Percentiles rank a stretch among this genome's conserved stretches.
Evolutionary conservation across 2,888 invertebrate species (phyloP).

Genomic region (Arge pagana): DNA sequence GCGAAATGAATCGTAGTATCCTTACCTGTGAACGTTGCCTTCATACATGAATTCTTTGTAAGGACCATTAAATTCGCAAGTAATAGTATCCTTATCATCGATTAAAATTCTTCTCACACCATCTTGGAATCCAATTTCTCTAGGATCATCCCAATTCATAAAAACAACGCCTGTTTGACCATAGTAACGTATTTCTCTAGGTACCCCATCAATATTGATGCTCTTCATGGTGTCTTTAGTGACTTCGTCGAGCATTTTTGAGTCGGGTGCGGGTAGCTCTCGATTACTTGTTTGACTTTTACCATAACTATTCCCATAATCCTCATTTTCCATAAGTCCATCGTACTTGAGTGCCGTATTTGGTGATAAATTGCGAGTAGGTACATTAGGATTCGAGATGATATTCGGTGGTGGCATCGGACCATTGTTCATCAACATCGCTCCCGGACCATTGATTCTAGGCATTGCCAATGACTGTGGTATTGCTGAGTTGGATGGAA

Average conservation of each 20-base stretch:
- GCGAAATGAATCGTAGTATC: background rate
- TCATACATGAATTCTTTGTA: conserved; percentile 76
- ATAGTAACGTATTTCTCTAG: conserved; percentile 84
- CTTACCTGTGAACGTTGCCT: conserved; percentile 67
- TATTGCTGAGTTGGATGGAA: conserved; percentile 31
- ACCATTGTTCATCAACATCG: conserved; percentile 26
- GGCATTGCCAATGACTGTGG: conserved; percentile 30
- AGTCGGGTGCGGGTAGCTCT: conserved; percentile 58
- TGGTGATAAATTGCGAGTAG: conserved; percentile 39
- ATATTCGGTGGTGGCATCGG: conserved; percentile 29
- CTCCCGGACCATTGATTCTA: conserved; percentile 41
- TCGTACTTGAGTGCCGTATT: conserved; percentile 39
- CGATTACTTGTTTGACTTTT: conserved; percentile 32
- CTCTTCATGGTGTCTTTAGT: conserved; percentile 75
- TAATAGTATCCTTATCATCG: conserved; percentile 75
- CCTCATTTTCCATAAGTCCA: conserved; percentile 38
- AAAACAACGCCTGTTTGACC: conserved; percentile 84
- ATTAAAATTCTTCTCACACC: conserved; percentile 76
- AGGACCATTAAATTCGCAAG: conserved; percentile 67
- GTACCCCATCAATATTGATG: conserved; percentile 80
- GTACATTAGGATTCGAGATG: conserved; percentile 14
- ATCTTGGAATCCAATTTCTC: conserved; percentile 84
- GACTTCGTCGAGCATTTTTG: conserved; percentile 61
- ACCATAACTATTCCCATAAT: conserved; percentile 14
- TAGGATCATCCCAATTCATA: conserved; percentile 83